Percentiles rank a stretch among this genome's conserved stretches.
Evolutionary conservation across 1,140 invertebrate genomes (phyloP).

Genomic region (Cydia pomonella): DNA sequence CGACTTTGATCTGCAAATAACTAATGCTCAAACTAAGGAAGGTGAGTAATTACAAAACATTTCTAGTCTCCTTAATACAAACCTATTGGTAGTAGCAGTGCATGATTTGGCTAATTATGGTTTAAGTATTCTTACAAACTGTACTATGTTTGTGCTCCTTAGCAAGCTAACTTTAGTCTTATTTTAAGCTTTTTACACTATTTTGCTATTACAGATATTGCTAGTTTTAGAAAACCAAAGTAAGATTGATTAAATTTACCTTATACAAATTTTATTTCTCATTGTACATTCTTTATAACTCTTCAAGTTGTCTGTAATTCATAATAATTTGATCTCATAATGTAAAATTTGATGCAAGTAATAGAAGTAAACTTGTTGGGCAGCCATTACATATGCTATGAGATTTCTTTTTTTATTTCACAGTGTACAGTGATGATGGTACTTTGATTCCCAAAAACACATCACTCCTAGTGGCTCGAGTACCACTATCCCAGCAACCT

Average conservation of each 20-base stretch:
- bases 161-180: too few species aligned
- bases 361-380: background rate
- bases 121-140: background rate
- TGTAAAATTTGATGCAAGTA: background rate
- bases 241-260: too few species aligned
- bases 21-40: conserved; percentile 98
- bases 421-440: conserved; percentile 95
- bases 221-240: background rate
- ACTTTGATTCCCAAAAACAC: conserved; percentile 98
- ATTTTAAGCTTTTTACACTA: background rate
- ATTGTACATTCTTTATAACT: too few species aligned
- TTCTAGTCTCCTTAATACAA: background rate
- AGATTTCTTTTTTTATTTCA: conserved; percentile 58
- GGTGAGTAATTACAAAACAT: conserved; percentile 82
- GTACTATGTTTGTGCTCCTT: background rate
- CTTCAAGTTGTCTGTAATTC: too few species aligned
- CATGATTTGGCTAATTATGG: conserved; percentile 1
- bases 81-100: background rate
- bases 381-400: background rate
- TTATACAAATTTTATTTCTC: too few species aligned
- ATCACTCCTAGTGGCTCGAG: conserved; percentile 95
- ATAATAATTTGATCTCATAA: background rate
- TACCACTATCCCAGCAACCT: conserved; percentile 89
- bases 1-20: conserved; percentile 97
- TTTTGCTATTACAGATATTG: background rate